Conservation (phyloP, 2,888 invertebrate species). For the Herminia tarsipennalis region DNA sequence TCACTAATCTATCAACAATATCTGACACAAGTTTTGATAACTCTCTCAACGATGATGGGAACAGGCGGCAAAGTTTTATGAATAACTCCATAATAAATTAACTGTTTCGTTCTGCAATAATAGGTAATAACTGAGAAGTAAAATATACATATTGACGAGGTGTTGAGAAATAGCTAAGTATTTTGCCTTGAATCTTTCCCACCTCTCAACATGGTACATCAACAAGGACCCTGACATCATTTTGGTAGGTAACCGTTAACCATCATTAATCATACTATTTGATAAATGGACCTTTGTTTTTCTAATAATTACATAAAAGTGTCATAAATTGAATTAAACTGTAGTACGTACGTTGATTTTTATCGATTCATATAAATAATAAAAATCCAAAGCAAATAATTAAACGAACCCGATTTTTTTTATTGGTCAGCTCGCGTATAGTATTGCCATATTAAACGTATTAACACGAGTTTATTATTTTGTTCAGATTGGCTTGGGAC, state of each 20-base stretch:
- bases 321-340: too few relatives aligned
- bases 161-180: slow-evolving; percentile 31
- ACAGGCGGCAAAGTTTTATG: slow-evolving; percentile 62
- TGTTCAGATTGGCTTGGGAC: too few relatives aligned
- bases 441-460: too few relatives aligned
- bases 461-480: too few relatives aligned
- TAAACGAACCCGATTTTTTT: too few relatives aligned
- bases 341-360: too few relatives aligned
- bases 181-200: slow-evolving; percentile 40
- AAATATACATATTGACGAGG: slow-evolving; percentile 17
- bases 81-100: slow-evolving; percentile 64
- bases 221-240: slow-evolving; percentile 32
- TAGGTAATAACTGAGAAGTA: slow-evolving; percentile 1
- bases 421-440: too few relatives aligned
- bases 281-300: too few relatives aligned
- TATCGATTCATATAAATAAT: too few relatives aligned
- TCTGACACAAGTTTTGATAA: slow-evolving; percentile 72
- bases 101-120: neutral
- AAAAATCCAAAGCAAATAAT: too few relatives aligned
- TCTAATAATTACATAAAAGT: too few relatives aligned
- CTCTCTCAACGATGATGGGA: slow-evolving; percentile 63
- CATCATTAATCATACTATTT: too few relatives aligned
- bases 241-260: neutral
- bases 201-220: slow-evolving; percentile 26
- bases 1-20: slow-evolving; percentile 64